These are phyloP conservation scores for Pseudopipra pipra DNA, from an alignment of 2,113 vertebrate genomes.

Conservation along the genomic window DNA sequence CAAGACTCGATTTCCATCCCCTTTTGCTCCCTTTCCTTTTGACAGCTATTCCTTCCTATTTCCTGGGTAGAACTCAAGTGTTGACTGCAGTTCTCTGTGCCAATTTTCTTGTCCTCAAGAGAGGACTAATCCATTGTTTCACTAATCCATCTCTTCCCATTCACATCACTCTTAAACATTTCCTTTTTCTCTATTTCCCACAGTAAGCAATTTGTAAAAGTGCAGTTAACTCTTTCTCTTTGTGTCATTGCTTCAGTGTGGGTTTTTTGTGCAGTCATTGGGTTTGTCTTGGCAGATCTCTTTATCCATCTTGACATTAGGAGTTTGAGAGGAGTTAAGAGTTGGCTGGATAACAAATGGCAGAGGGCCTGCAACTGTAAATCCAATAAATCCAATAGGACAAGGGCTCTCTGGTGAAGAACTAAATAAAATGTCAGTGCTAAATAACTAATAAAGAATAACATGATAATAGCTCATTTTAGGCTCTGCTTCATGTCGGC, in stretches of 20 bases:
- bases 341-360: constrained; percentile 8
- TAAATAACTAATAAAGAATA: constrained; percentile 11
- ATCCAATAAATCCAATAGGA: not conserved
- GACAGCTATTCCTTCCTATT: not conserved
- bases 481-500: not conserved
- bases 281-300: not conserved
- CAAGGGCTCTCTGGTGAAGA: not conserved
- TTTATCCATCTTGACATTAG: not conserved
- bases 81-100: not conserved
- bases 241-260: not conserved
- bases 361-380: not conserved
- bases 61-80: not conserved
- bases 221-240: not conserved
- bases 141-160: not conserved
- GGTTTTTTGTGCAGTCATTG: not conserved
- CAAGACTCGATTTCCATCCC: fast-evolving
- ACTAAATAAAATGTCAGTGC: not conserved
- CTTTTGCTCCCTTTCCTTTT: not conserved
- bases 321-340: not conserved
- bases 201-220: not conserved
- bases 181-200: constrained; percentile 2
- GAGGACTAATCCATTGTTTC: not conserved
- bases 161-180: not conserved
- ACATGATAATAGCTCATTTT: not conserved
- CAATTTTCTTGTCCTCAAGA: not conserved